phyloP scores from a whole-genome alignment of 1,140 invertebrate species.

The Physella acuta region DNA sequence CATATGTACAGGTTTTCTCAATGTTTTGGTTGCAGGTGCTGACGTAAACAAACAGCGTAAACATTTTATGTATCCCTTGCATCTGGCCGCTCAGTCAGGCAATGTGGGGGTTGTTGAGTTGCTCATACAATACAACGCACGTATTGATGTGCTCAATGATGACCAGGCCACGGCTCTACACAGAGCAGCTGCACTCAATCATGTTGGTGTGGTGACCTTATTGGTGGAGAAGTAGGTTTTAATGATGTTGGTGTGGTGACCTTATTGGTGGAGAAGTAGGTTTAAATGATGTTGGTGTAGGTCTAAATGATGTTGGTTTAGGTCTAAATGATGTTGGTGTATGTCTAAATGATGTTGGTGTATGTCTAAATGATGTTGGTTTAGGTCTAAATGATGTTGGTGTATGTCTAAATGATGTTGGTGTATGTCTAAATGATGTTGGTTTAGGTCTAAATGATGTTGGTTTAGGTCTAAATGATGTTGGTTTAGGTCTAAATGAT shows the following conservation, averaged over 20 bases:
- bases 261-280: constrained; percentile 56
- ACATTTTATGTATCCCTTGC: constrained; percentile 57
- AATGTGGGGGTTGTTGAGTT: constrained; percentile 54
- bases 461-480: constrained; percentile 37
- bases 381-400: constrained; percentile 58
- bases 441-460: constrained; percentile 58
- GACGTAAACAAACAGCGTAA: constrained; percentile 57
- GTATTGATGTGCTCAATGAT: constrained; percentile 60
- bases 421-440: constrained; percentile 50
- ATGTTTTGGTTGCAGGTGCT: no score
- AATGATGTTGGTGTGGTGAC: constrained; percentile 31
- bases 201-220: constrained; percentile 55
- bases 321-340: constrained; percentile 57
- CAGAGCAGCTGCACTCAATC: constrained; percentile 58
- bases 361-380: constrained; percentile 53
- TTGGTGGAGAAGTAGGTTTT: constrained; percentile 51
- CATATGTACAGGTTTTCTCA: no score
- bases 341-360: not conserved
- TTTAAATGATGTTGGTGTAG: not conserved
- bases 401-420: constrained; percentile 30
- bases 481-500: constrained; percentile 49
- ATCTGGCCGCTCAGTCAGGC: constrained; percentile 60
- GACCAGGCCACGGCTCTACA: constrained; percentile 62
- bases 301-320: no score
- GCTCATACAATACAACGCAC: constrained; percentile 57